A percentile compares a stretch with the other conserved stretches of the same genome.
Evolutionary conservation across 2,113 vertebrate species (phyloP).

Genomic region (Coreoperca whiteheadi): DNA sequence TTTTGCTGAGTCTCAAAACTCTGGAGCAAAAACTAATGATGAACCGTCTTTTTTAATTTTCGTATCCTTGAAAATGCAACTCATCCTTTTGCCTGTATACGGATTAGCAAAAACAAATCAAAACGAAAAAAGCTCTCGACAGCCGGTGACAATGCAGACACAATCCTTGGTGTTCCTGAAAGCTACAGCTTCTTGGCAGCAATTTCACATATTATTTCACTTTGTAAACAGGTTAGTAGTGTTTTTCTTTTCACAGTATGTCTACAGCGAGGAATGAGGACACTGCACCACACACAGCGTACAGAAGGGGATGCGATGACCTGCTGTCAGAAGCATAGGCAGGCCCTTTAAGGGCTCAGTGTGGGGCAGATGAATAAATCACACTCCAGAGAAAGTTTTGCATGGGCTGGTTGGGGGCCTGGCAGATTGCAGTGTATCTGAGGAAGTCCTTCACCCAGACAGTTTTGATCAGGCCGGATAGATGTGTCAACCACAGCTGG

Average conservation of each 20-base stretch:
- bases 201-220: constrained; percentile 42
- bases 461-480: constrained; percentile 47
- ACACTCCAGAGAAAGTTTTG: constrained; percentile 33
- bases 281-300: constrained; percentile 4
- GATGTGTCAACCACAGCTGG: constrained; percentile 49
- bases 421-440: constrained; percentile 8
- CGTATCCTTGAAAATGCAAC: neutral
- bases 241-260: constrained; percentile 16
- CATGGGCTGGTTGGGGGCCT: constrained; percentile 1
- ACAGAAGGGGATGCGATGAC: constrained; percentile 38
- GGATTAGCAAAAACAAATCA: neutral
- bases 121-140: constrained; percentile 5
- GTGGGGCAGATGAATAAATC: constrained; percentile 56
- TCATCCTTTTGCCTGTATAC: neutral
- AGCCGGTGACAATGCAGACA: constrained; percentile 39
- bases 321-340: constrained; percentile 40
- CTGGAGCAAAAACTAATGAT: neutral
- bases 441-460: constrained; percentile 37
- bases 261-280: constrained; percentile 9
- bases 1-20: neutral
- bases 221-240: constrained; percentile 11
- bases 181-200: constrained; percentile 43
- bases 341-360: constrained; percentile 43
- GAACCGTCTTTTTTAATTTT: neutral
- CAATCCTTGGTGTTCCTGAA: constrained; percentile 16